Evolutionary conservation across 1,140 invertebrate genomes (phyloP), one percentile per base, ranked within the genome.

Genomic region (Uloborus diversus): DNA sequence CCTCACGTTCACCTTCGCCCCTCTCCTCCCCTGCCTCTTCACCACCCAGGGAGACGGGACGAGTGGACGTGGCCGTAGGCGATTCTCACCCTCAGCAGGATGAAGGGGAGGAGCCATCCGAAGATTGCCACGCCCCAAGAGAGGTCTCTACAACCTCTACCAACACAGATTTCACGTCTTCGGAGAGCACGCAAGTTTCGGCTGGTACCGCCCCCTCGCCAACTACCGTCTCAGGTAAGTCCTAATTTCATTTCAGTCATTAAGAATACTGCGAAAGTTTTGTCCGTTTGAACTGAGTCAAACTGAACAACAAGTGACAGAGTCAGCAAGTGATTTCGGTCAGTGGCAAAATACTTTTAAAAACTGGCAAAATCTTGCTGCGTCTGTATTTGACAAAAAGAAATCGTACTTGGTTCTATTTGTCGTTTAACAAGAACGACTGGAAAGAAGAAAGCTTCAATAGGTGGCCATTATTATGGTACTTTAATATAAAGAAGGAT

Each of bases 161-260:
- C 47, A 76, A 78, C 51, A 79, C 81, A n/a, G 68, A 73, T 28
- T 80, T 75, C 37, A 71, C 70, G 9, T 73, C 79, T 3, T 75
- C 70, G 14, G 68, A 71, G 17, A 56, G 59, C 56, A 75, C 68
- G 30, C 79, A 75, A 47, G 68, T 80, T 35, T 71, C 59, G 4
- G 37, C 49, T 7, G 49, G 49, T 1, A 4, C 71, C n/a, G 49
- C 49, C 3, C 28, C 42, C 47, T 78, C 73, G 13, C 73, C 73
- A 4, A 25, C 59, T 2, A 70, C 49, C n/a, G 49, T 62, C 20
- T 23, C 59, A 33, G 59, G 59, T 62, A 62, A 30, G 51, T 0
- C 51, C 20, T 14, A 1, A 20, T 23, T 53, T 23, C 13, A 47
- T 3, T 47, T 47, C 37, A 42, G 5, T 47, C 11, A 47, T 14